These are phyloP conservation scores for Glaucidium brasilianum DNA, from an alignment of 2,113 vertebrate genomes.

Conservation along the genomic window DNA sequence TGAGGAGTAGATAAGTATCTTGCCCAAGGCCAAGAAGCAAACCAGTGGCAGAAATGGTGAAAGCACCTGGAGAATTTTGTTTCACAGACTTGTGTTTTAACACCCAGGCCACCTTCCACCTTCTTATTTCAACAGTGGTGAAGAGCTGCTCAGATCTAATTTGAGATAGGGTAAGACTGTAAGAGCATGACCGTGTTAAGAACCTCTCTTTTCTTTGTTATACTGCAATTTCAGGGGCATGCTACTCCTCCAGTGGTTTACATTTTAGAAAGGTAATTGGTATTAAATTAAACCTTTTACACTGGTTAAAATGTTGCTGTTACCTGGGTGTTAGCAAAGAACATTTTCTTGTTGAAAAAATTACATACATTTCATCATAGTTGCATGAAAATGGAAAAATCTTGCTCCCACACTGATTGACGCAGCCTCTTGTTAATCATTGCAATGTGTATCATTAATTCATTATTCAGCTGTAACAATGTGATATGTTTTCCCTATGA, in stretches of 20 bases:
- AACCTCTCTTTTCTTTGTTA: neutral
- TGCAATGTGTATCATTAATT: neutral
- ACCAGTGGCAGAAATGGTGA: neutral
- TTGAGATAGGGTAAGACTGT: slow-evolving; percentile 27
- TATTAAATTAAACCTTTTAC: neutral
- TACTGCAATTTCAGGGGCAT: neutral
- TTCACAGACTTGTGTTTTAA: neutral
- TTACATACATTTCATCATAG: neutral
- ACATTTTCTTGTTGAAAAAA: neutral
- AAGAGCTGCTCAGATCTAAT: slow-evolving; percentile 42
- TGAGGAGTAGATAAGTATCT: slow-evolving; percentile 26
- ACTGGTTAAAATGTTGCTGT: neutral
- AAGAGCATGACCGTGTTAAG: neutral
- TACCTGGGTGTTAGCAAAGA: neutral
- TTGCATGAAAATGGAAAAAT: neutral
- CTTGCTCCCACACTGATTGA: neutral
- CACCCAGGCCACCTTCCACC: neutral
- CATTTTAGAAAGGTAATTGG: neutral
- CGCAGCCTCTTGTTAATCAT: slow-evolving; percentile 28
- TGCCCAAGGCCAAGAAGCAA: slow-evolving; percentile 17
- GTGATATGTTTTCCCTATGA: neutral
- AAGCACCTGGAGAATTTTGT: neutral
- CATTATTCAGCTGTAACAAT: neutral
- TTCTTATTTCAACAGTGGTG: neutral
- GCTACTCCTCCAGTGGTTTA: neutral